Conservation (phyloP, 2,797 vertebrate species). For the Peromyscus aztecus region DNA sequence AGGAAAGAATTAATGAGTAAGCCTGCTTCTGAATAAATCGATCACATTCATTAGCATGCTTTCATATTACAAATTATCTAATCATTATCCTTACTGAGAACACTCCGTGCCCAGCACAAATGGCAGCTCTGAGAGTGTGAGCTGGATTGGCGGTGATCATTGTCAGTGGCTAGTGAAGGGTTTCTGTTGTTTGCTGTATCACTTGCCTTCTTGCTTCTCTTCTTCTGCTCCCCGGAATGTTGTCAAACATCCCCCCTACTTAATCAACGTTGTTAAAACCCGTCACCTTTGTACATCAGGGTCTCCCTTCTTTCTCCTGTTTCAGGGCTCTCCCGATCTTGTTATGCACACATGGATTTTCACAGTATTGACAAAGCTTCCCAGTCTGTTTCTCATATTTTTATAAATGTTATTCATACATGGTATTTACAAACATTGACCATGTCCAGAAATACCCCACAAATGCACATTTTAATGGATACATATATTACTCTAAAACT, state of each 20-base stretch:
- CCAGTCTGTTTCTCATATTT: not conserved
- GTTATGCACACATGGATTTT: not conserved
- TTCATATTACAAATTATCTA: conserved; percentile 59
- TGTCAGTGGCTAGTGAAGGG: not conserved
- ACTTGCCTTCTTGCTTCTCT: not conserved
- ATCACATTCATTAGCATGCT: conserved; percentile 55
- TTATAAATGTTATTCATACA: not conserved
- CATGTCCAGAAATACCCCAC: not conserved
- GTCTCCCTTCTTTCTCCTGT: conserved; percentile 24
- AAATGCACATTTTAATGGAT: not conserved
- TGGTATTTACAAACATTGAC: not conserved
- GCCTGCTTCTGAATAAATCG: conserved; percentile 46
- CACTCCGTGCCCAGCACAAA: conserved; percentile 1
- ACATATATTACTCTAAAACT: not conserved
- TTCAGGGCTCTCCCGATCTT: not conserved
- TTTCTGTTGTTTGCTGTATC: not conserved
- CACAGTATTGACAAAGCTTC: not conserved
- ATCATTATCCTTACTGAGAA: conserved; percentile 47
- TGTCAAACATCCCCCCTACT: conserved; percentile 2
- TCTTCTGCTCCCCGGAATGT: not conserved
- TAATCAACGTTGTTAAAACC: not conserved
- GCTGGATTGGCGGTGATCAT: not conserved
- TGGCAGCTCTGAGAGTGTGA: not conserved
- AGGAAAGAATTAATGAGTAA: conserved; percentile 65
- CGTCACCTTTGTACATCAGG: not conserved